Conservation (phyloP, 2,888 invertebrate species). For the Agonopterix arenella region DNA sequence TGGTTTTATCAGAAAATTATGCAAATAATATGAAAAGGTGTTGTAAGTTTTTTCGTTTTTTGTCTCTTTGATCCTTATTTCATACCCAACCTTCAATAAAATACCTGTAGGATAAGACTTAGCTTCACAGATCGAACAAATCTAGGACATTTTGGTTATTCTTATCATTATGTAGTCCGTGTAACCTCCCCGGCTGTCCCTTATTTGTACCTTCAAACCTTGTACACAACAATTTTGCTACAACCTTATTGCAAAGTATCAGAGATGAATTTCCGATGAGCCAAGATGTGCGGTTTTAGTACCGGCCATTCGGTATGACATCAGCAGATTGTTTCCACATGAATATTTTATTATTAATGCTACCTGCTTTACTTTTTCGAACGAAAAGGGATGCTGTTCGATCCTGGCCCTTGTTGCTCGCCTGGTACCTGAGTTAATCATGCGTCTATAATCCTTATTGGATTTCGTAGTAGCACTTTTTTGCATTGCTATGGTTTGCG, state of each 20-base stretch:
- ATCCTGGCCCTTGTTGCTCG: not conserved
- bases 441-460: too few species aligned
- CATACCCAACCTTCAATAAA: too few species aligned
- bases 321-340: constrained; percentile 42
- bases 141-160: constrained; percentile 47
- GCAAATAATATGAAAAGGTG: too few species aligned
- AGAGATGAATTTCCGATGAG: too few species aligned
- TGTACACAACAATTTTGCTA: constrained; percentile 17
- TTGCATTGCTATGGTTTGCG: too few species aligned
- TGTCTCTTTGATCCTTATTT: too few species aligned
- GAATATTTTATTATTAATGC: constrained; percentile 51
- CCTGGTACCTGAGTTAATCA: not conserved
- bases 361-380: constrained; percentile 21
- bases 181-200: constrained; percentile 25
- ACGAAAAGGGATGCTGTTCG: constrained; percentile 2
- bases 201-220: constrained; percentile 25
- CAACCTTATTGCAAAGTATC: too few species aligned
- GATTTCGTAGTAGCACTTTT: too few species aligned
- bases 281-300: not conserved
- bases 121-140: constrained; percentile 38
- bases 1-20: too few species aligned
- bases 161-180: constrained; percentile 46
- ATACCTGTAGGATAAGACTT: too few species aligned
- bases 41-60: too few species aligned
- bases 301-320: constrained; percentile 20